Conservation (phyloP, 2,888 invertebrate genomes). For the Dione vanillae region DNA sequence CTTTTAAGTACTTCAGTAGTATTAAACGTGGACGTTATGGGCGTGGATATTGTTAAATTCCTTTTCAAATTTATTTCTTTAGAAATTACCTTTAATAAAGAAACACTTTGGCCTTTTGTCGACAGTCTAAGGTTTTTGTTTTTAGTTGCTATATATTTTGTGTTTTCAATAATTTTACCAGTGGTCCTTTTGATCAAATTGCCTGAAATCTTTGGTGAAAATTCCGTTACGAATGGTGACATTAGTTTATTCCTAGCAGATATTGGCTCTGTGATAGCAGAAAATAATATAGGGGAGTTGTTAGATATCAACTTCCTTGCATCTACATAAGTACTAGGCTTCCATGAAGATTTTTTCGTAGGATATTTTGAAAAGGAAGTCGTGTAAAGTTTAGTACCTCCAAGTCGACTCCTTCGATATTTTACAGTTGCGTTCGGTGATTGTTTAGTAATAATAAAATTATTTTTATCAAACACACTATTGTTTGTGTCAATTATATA, state of each 20-base stretch:
- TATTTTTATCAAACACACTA: not conserved
- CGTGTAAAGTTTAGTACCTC: not conserved
- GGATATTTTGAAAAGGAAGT: not conserved
- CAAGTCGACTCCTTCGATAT: not conserved
- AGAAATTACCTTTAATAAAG: not conserved
- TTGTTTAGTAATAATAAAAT: not conserved
- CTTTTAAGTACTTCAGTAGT: not conserved
- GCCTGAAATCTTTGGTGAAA: not conserved
- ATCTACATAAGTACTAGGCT: not conserved
- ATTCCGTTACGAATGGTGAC: not conserved
- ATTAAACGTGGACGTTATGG: not conserved
- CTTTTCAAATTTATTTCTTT: not conserved
- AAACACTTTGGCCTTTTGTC: not conserved
- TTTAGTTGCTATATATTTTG: not conserved
- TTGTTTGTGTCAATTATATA: not conserved
- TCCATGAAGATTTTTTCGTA: not conserved
- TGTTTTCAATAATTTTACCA: not conserved
- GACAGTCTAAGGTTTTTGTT: not conserved
- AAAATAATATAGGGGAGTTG: not conserved
- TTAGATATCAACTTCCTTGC: not conserved
- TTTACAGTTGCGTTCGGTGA: not conserved
- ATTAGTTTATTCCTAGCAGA: not conserved
- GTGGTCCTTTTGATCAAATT: not conserved
- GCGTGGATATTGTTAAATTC: not conserved
- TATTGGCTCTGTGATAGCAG: not conserved